Conservation (phyloP, 2,113 vertebrate genomes). For the Myrmophylax atrothorax region DNA sequence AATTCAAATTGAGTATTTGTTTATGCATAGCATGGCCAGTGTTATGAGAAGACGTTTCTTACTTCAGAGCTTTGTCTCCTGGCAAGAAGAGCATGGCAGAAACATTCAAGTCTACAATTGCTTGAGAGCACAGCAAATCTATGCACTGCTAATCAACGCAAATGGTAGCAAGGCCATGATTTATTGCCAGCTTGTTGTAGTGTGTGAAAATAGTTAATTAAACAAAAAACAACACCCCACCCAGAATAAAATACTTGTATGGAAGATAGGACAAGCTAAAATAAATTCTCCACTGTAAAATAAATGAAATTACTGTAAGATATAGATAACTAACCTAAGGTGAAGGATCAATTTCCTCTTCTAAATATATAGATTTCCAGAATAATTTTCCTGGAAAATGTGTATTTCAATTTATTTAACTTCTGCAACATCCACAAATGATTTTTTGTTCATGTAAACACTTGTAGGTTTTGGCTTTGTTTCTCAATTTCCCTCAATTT, state of each 20-base stretch:
- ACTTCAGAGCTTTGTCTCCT: background rate
- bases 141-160: background rate
- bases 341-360: background rate
- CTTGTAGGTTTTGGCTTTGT: background rate
- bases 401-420: background rate
- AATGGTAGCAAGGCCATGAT: background rate
- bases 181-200: background rate
- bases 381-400: background rate
- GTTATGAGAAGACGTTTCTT: background rate
- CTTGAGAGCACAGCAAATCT: background rate
- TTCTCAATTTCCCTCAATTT: background rate
- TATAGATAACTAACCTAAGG: background rate
- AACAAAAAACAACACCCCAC: rapidly evolving
- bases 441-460: background rate
- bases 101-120: background rate
- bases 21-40: background rate
- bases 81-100: background rate
- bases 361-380: background rate
- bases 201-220: background rate
- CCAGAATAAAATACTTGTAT: rapidly evolving
- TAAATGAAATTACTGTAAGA: background rate
- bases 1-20: background rate
- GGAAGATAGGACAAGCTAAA: background rate
- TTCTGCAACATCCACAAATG: background rate
- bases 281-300: background rate